Percentiles rank a stretch among this genome's conserved stretches.
Conservation (phyloP, 2,797 vertebrate species). For the Alauda arvensis region DNA sequence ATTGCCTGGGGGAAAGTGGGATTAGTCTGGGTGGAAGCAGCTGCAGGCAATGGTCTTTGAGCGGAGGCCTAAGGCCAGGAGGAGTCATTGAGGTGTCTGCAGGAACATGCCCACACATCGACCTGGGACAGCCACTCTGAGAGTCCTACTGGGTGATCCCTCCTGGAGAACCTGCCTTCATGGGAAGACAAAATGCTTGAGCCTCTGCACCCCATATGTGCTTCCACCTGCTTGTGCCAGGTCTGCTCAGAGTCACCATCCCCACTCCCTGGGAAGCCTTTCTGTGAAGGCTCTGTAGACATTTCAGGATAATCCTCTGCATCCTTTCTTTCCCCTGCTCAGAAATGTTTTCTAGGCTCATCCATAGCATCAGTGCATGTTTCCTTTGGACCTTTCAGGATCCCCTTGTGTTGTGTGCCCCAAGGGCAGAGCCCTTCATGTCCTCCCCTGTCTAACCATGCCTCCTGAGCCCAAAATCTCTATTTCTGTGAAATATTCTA, state of each 20-base stretch:
- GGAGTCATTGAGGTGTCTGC: accelerated
- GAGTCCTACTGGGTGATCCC: accelerated
- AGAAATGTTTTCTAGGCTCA: background rate
- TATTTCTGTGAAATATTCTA: background rate
- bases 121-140: background rate
- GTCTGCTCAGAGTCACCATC: background rate
- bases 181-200: background rate
- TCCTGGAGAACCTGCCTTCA: background rate
- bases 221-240: background rate
- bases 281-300: background rate
- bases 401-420: accelerated
- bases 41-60: background rate
- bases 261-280: background rate
- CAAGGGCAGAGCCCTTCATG: background rate
- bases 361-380: background rate
- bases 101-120: background rate
- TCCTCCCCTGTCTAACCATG: background rate
- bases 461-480: background rate
- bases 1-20: accelerated
- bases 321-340: background rate
- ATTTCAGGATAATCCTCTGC: background rate
- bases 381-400: background rate
- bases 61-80: background rate
- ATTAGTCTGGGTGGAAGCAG: background rate
- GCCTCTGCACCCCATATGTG: accelerated